Base-by-base conservation (phyloP, 1,140 invertebrate species). In the Drosophila nebulosa region DNA sequence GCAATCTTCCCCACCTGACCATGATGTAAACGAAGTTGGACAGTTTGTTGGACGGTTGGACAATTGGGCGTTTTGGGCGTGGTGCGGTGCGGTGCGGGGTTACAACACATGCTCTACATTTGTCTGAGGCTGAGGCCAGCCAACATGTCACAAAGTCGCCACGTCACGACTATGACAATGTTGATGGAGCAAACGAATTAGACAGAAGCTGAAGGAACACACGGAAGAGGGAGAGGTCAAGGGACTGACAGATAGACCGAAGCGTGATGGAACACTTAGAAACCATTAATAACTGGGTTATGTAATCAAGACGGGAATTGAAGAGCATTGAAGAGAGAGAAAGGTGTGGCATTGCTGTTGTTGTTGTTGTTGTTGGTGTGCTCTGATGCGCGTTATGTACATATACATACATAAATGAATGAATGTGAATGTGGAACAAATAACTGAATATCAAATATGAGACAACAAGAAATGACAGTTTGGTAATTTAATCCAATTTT, bases 281-380 rank as follows among this genome's bases (percentile, higher is more conserved):
- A 80, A 52, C 80, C 80, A 85, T 85, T 85, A 86, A 85, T 85
- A 85, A 85, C 77, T 86, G 78, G 81, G 77, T 85, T 86, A 85
- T 85, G 80, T 74, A 85, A 85, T 85, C 78, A 77, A 77, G 74
- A 73, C 57, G 64, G 73, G 79, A 65, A 50, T 64, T 36, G 53
- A 61, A 66, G 36, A 36, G 64, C 56, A 58, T 61, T 32, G 42
- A 16, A 58, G 35, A 12, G 7, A 5, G 56, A 16, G 36, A 26
- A 10, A 22, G 14, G n/a, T n/a, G 12, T 42, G 62, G 62, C 26
- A 64, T 56, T 52, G 64, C 70, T 52, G 66, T 22, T 57, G 62
- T 35, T n/a, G n/a, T n/a, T n/a, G n/a, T 10, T 36, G 35, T 18
- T 16, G 6, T 9, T 46, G 4, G 7, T 46, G 39, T 46, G 16